Evolutionary conservation across 37 sponge, comb jelly and placozoan genomes (phyloP), one percentile per base, ranked within the genome.

Genomic region (Axinella damicornis): DNA sequence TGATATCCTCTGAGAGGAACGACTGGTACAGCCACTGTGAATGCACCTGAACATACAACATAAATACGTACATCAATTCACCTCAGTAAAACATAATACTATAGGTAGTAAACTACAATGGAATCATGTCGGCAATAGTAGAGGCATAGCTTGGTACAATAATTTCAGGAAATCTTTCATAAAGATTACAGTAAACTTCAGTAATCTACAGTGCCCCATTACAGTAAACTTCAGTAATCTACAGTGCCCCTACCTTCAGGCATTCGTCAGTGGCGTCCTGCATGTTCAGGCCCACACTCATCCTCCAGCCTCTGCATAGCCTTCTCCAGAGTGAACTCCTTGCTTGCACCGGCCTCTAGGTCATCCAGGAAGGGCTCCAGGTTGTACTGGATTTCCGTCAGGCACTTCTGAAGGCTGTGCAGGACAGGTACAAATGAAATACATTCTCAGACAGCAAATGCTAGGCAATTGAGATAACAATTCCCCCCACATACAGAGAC

Each of bases 201-300:
- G n/a, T n/a, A n/a, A n/a, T n/a, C n/a, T n/a, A n/a, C n/a, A n/a
- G n/a, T n/a, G n/a, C n/a, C n/a, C n/a, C n/a, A n/a, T n/a, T n/a
- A n/a, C n/a, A n/a, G 4, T 4, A 46, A 46, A 46, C 46, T 46
- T 12, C 46, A 46, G 46, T 46, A 46, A 4, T 12, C 46, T 46
- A 46, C 46, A 46, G 46, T 9, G 9, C 6, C n/a, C 52, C 6
- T 54, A 96, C 98, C 92, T 99, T 99, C 53, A 99, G 83, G 97
- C 99, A 99, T 82, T 99, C 99, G 79, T 99, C 99, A 46, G 96
- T 67, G 36, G 90, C 95, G 76, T 99, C 99, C 79, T 99, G 99
- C 69, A 97, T 91, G 33, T 73, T 64, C n/a, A 95, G 82, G 74
- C 64, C 96, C 99, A 97, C 99, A 99, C 27, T 99, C 99, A 24